Base-by-base conservation (phyloP, 2,888 invertebrate species). In the Luffia ferchaultella region DNA sequence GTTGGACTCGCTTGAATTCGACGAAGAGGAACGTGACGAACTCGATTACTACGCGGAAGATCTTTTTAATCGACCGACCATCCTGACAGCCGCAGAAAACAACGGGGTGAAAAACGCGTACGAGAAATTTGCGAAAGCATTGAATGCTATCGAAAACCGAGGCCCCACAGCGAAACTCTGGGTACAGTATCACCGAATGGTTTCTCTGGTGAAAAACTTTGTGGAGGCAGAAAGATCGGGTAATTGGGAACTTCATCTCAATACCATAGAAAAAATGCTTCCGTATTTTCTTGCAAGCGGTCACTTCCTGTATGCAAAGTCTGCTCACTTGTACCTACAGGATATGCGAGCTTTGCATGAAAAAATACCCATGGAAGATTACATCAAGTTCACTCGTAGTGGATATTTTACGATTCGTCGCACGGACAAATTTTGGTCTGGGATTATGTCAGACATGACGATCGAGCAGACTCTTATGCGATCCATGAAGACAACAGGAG, bases 211-310 rank as follows among this genome's bases (percentile, higher is more conserved):
- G 9, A 45, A 48, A 52, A 54, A 65, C 18, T 66, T 43, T 46
- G 56, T 64, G 49, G 51, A 57, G 18, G 63, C 64, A 53, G 62
- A 62, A 57, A 54, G 64, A 42, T 40, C 58, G 46, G 64, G 60
- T 41, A 30, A 50, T 56, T 59, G 30, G 7, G 9, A 62, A 55
- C 56, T 50, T 49, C 67, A 71, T 61, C 51, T 68, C 20, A 51
- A 62, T 62, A 46, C 53, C 56, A 62, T 63, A 46, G 53, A 56
- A 55, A 54, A 57, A 63, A 70, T 67, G 64, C 60, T 70, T 20
- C 65, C 66, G 2, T 62, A 63, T 64, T 69, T 67, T 57, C 62
- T 69, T 52, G 64, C 66, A 3, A 40, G 49, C 55, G 64, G 63
- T 50, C 67, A 66, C 52, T 67, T 64, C 51, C 30, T 53, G 41